Base-by-base conservation (phyloP, 2,113 vertebrate genomes). In the Lophura nycthemera region DNA sequence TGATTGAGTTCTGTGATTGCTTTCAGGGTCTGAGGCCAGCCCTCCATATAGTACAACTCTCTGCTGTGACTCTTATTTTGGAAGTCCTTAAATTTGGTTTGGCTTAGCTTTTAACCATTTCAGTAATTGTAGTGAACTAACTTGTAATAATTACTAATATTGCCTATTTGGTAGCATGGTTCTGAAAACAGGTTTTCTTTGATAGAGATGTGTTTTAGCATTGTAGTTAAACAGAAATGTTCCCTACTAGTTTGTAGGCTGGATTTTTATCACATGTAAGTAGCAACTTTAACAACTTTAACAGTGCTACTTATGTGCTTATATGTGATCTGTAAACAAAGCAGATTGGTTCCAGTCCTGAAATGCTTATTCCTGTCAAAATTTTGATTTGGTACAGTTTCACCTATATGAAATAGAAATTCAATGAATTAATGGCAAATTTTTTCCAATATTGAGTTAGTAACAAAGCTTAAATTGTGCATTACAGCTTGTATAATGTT, bases 241-340 rank as follows among this genome's bases (percentile, higher is more conserved):
- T 43, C 2, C 9, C 17, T 0, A 1, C 24, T 38, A 8, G 24
- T 59, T 74, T 54, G 13, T 77, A 66, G 19, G 4, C 11, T 73
- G 11, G 19, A 4, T 34, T 50, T 74, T 66, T 61, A 22, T 67
- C 29, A 21, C 2, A 14, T 0, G 2, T 27, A 56, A 76, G 10
- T 61, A n/a, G 29, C 8, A 27, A 69, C 61, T 4, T 20, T 45
- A 82, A 65, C 8, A 27, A 69, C 61, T 4, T 20, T 45, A 82
- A 65, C n/a, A 27, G 22, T 60, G 9, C 14, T 80, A 4, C 3
- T 73, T 61, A 7, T 6, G 8, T 54, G 29, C n/a, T 73, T 61
- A 7, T 13, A 3, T 73, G 7, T 11, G n/a, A 72, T 30, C 29
- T 72, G 7, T 43, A 12, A 48, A 27, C 0, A 4, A 11, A 2